Base-by-base conservation (phyloP, 2,113 vertebrate genomes). In the Pionites leucogaster region DNA sequence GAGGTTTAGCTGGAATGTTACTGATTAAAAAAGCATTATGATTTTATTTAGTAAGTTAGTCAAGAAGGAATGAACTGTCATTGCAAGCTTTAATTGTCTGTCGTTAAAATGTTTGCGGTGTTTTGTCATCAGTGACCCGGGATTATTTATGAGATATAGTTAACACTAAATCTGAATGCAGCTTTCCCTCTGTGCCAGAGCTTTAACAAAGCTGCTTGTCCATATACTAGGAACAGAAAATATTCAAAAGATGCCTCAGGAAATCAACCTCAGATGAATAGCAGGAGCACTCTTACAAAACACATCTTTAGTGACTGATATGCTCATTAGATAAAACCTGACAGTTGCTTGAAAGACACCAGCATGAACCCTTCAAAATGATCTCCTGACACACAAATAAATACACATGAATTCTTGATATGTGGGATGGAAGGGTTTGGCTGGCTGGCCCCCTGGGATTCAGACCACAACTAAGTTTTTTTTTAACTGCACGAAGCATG, bases 31-130 rank as follows among this genome's bases (percentile, higher is more conserved):
- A 25, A 86, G 50, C 49, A 41, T 63, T 91, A 79, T 46, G n/a
- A 92, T 82, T 88, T 86, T 91, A 91, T 89, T 93, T 75, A 71
- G 42, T 65, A 67, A 78, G 44, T 68, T 84, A 83, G 37, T 68
- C 29, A 82, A 92, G 76, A 93, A 96, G 65, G 46, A 80, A 90
- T 35, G 59, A 93, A 93, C 29, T 76, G 55, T 71, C 17, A 7
- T 35, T 79, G 47, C 44, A 95, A 84, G 78, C 49, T 86, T 91
- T 93, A 96, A 83, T 41, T 94, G 71, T 41, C 60, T 50, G 65
- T 76, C 77, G 80, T 63, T 79, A 92, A 83, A 93, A 87, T 64
- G 63, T 46, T 28, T 84, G 70, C 72, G 59, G n/a, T 49, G 31
- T 50, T 85, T 67, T 88, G 57, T 37, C 92, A 92, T 86, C 50